These are phyloP conservation scores for Pongo pygmaeus DNA, from an alignment of 2,113 vertebrate species.

Conservation along the genomic window DNA sequence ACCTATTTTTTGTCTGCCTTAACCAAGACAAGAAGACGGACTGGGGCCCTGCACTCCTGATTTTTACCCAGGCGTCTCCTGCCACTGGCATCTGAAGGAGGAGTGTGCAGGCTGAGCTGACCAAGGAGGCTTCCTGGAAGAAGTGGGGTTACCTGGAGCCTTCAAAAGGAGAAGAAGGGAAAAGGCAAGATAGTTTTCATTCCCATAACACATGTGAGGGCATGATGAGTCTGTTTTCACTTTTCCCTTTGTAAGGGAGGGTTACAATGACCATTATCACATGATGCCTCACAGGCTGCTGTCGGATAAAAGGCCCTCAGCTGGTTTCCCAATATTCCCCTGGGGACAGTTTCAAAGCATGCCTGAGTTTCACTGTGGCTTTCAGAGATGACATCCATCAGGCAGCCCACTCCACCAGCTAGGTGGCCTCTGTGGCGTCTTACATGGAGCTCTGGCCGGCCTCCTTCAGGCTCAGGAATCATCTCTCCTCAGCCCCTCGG, in stretches of 20 bases:
- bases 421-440: neutral
- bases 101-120: fast-evolving
- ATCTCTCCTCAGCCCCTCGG: fast-evolving
- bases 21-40: neutral
- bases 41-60: fast-evolving
- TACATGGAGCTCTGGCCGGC: neutral
- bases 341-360: slow-evolving; percentile 25
- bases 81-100: fast-evolving
- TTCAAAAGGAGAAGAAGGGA: neutral
- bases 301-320: neutral
- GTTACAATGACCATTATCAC: neutral
- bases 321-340: slow-evolving; percentile 33
- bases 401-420: neutral
- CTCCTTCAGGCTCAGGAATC: fast-evolving
- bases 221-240: fast-evolving
- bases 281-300: slow-evolving; percentile 26
- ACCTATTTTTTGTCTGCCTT: neutral
- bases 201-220: fast-evolving
- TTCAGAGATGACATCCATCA: neutral
- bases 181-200: fast-evolving
- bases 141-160: too few relatives aligned
- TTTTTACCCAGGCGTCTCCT: neutral
- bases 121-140: neutral
- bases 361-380: slow-evolving; percentile 25
- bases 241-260: slow-evolving; percentile 20